These are phyloP conservation scores for Charaxes varanes DNA, from an alignment of 1,140 invertebrate species.

Conservation along the genomic window DNA sequence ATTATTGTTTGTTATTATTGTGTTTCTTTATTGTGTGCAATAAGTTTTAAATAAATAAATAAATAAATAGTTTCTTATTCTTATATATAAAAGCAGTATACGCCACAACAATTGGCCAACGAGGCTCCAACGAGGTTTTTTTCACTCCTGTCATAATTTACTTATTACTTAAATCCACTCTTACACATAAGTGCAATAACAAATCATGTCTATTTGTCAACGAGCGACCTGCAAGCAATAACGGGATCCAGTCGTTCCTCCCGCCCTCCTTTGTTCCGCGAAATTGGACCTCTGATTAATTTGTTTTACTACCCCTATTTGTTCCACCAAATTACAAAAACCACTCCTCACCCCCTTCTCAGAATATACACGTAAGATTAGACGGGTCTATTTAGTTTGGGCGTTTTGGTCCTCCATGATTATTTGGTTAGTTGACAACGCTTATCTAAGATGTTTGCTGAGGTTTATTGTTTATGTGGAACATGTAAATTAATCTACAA, in stretches of 20 bases:
- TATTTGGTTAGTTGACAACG: slow-evolving; percentile 9
- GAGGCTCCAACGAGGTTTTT: too few relatives aligned
- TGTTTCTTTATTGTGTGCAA: too few relatives aligned
- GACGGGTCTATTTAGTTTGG: slow-evolving; percentile 1
- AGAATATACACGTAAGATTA: slow-evolving; percentile 1
- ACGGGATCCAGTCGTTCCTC: slow-evolving; percentile 5
- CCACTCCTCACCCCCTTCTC: background rate
- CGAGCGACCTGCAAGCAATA: slow-evolving; percentile 1
- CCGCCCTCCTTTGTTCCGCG: slow-evolving; percentile 3
- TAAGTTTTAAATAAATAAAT: too few relatives aligned
- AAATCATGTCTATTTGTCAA: slow-evolving; percentile 6
- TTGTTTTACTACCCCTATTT: slow-evolving; percentile 8
- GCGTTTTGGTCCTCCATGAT: background rate
- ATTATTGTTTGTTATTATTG: too few relatives aligned
- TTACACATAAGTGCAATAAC: too few relatives aligned
- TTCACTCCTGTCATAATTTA: too few relatives aligned
- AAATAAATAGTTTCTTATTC: too few relatives aligned
- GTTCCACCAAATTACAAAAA: slow-evolving; percentile 4
- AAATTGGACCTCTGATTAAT: slow-evolving; percentile 10
- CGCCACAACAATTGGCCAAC: too few relatives aligned
- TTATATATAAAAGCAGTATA: too few relatives aligned
- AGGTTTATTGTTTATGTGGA: background rate
- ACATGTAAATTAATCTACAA: too few relatives aligned
- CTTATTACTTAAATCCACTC: too few relatives aligned
- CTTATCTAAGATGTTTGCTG: slow-evolving; percentile 2